These are phyloP conservation scores for Galerucella nymphaeae DNA, from an alignment of 2,888 invertebrate species.

Conservation along the genomic window DNA sequence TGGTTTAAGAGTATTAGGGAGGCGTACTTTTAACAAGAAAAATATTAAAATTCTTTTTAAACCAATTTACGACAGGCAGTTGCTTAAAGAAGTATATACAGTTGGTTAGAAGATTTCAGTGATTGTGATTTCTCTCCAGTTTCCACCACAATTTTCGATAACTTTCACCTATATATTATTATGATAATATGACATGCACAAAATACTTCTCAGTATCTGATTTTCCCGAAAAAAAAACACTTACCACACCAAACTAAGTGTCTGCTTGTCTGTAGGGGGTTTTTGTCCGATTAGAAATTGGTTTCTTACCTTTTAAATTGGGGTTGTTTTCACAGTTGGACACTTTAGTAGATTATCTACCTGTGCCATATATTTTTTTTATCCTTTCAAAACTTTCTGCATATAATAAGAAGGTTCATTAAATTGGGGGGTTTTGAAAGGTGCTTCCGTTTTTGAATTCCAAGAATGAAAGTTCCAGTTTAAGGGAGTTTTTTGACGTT, in stretches of 20 bases:
- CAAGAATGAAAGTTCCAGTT: neutral
- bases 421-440: neutral
- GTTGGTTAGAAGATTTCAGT: too few species aligned
- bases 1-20: conserved; percentile 11
- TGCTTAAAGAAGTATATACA: too few species aligned
- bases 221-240: conserved; percentile 49
- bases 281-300: conserved; percentile 57
- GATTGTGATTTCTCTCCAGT: too few species aligned
- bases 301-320: conserved; percentile 58
- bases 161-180: too few species aligned
- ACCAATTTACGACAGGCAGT: neutral
- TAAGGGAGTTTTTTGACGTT: neutral
- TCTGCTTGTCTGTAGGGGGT: conserved; percentile 53
- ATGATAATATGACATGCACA: neutral
- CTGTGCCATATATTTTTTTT: conserved; percentile 18
- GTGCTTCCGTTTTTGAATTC: neutral
- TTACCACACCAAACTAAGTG: conserved; percentile 52
- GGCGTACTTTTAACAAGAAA: neutral
- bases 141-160: too few species aligned
- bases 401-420: conserved; percentile 8
- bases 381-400: conserved; percentile 8
- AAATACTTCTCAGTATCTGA: conserved; percentile 50
- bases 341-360: conserved; percentile 42
- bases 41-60: neutral
- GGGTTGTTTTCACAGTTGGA: conserved; percentile 63